Evolutionary conservation across 2,113 vertebrate species (phyloP), one percentile per base, ranked within the genome.

Genomic region (Taxidea taxus): DNA sequence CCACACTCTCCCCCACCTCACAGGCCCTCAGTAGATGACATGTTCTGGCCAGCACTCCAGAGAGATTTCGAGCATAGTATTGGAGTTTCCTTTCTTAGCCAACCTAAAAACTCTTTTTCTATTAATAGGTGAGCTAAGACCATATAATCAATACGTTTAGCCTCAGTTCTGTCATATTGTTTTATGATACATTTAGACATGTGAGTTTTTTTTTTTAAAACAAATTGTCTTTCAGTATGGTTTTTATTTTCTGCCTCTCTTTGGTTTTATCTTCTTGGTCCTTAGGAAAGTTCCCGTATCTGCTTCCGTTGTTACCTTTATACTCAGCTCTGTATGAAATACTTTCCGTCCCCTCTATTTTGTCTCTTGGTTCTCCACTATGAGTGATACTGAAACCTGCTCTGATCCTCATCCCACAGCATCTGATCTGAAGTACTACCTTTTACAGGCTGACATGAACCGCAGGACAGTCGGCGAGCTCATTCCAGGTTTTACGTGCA

Each of bases 121-220:
- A 27, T 89, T 94, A 66, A 86, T 97, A 85, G 54, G 34, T 74
- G 42, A 92, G 62, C 58, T 64, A 75, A 90, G 60, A 74, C 49
- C 54, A 77, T 29, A 64, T 14, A 14, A 84, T 84, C 82, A 44
- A 49, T 87, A 39, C 27, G 29, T 72, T 64, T 94, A 54, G 37
- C 42, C 49, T 91, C 66, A 54, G 60, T 60, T 83, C 81, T 93
- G 44, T 49, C 37, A 1, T 44, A 47, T 14, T 80, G 49, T 42
- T 58, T 97, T 64, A 56, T 94, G 82, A 68, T 60, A 34, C 44
- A 56, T n/a, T 91, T 39, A 83, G n/a, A 18, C 18, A 13, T 15
- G 12, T 51, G 62, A 91, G n/a, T 54, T 23, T 82, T 56, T 56
- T 56, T 56, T 21, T 66, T 68, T 27, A 56, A 56, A 80, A 64